These are phyloP conservation scores for Cactoblastis cactorum DNA, from an alignment of 2,888 invertebrate genomes.

Conservation along the genomic window DNA sequence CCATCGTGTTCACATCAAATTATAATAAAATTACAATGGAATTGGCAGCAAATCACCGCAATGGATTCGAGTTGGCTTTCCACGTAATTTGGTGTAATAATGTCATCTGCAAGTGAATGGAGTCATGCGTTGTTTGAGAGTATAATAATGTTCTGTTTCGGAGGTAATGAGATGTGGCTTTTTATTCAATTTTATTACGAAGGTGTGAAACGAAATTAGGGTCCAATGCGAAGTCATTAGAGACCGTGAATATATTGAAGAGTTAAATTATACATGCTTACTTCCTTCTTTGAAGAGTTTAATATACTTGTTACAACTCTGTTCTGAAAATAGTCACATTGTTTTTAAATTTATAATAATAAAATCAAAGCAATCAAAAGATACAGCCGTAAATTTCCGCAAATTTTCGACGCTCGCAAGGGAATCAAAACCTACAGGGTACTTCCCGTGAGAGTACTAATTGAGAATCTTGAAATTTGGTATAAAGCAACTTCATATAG, in stretches of 20 bases:
- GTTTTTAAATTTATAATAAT: no score
- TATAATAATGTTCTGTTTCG: conserved; percentile 33
- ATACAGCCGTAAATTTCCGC: no score
- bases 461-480: no score
- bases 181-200: not conserved
- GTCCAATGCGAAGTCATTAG: not conserved
- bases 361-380: no score
- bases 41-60: conserved; percentile 43
- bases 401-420: no score
- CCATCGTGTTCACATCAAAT: conserved; percentile 34
- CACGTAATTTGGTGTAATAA: conserved; percentile 52
- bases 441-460: no score
- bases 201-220: not conserved
- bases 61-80: conserved; percentile 33
- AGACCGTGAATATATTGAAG: no score
- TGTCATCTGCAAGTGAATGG: conserved; percentile 54
- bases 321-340: no score
- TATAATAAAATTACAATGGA: conserved; percentile 48
- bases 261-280: no score
- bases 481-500: no score
- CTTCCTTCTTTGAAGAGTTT: not conserved
- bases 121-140: conserved; percentile 55
- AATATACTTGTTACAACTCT: no score
- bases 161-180: conserved; percentile 16
- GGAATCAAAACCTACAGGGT: no score